Evolutionary conservation across 2,797 vertebrate species (phyloP), one percentile per base, ranked within the genome.

Genomic region (Coluber constrictor): DNA sequence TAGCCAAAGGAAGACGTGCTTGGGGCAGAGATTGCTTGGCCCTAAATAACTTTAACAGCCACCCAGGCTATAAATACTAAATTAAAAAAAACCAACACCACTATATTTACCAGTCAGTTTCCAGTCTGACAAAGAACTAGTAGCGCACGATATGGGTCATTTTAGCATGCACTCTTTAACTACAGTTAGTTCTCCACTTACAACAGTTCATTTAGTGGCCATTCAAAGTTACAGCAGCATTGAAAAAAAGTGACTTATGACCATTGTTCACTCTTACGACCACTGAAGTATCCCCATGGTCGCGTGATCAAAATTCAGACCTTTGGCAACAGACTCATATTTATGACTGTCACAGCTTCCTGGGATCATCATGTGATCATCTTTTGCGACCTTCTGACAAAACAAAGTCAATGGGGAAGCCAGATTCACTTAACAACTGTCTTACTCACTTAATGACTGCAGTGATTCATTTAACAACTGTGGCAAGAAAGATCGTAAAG

Each of bases 61-160:
- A 51, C 79, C 61, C 88, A 74, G 5, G 29, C 83, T 90, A 94
- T 88, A 90, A 94, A 92, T 90, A 88, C 47, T 8, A 13, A 9
- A 63, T 25, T 32, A 70, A 90, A 43, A 90, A 79, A 86, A n/a
- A n/a, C n/a, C 1, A 47, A 47, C 47, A 29, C 70, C 27, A 60
- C 59, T 8, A 51, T 27, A 74, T 43, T 43, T 79, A 29, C 25
- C 56, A 54, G 56, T 86, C 56, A 54, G 56, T 86, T 90, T 86
- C 29, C 29, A 93, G 15, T 4, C 91, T 90, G n/a, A n/a, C 23
- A 87, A 90, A 63, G 60, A 59, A 9, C 32, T 55, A 15, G 11
- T 11, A 13, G 6, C 10, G 43, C 60, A 59, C 89, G 55, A 51
- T 66, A 10, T n/a, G 32, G 57, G 25, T 10, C 51, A 61, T 88